Evolutionary conservation across 2,113 vertebrate species (phyloP).

Genomic region (Phocoena sinus): DNA sequence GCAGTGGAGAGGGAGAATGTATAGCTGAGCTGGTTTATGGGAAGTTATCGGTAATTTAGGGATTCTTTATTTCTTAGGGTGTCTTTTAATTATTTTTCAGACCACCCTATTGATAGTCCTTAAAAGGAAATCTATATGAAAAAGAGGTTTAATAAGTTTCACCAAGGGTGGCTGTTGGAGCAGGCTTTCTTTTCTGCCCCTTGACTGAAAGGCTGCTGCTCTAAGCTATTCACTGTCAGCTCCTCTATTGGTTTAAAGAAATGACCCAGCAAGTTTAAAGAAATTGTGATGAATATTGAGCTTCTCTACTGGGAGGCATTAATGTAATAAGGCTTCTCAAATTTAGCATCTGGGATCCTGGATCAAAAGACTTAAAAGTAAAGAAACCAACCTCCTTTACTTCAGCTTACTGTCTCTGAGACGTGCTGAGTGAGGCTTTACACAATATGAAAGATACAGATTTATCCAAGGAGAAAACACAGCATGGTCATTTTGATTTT

Average conservation of each 20-base stretch:
- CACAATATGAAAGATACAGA: background rate
- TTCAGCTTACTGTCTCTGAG: background rate
- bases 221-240: background rate
- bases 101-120: background rate
- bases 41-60: background rate
- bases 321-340: background rate
- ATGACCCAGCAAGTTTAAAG: background rate
- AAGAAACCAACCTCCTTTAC: background rate
- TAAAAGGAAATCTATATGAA: background rate
- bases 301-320: background rate
- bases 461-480: background rate
- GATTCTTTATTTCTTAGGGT: background rate
- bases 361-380: background rate
- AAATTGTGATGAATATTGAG: background rate
- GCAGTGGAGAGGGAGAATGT: background rate
- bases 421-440: background rate
- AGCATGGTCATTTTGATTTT: background rate
- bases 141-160: background rate
- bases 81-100: constrained; percentile 23
- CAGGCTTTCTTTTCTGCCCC: background rate
- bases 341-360: background rate
- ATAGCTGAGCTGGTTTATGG: background rate
- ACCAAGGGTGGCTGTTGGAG: background rate
- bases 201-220: background rate
- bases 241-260: background rate